These are phyloP conservation scores for Chiridota heheva DNA, from an alignment of 35 echinoderm and acorn worm species.

Conservation along the genomic window DNA sequence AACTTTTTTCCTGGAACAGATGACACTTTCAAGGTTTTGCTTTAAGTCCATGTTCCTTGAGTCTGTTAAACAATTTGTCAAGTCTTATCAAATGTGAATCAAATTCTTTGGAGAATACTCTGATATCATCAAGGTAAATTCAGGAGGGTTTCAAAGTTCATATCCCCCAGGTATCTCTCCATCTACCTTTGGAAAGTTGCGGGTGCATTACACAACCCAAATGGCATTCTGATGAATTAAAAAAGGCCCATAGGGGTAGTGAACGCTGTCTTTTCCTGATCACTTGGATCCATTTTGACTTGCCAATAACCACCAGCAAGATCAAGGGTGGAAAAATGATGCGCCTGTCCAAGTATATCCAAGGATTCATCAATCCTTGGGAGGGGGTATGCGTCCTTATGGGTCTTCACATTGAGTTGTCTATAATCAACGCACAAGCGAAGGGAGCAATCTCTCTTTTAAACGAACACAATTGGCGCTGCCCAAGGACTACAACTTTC, in stretches of 20 bases:
- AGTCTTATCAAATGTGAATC: conserved; percentile 14
- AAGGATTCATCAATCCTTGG: background rate
- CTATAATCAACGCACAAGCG: conserved; percentile 57
- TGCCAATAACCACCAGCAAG: conserved; percentile 7
- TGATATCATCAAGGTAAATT: conserved; percentile 65
- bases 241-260: conserved; percentile 48
- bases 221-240: conserved; percentile 52
- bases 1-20: conserved; percentile 17
- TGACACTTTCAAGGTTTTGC: conserved; percentile 46
- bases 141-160: conserved; percentile 33
- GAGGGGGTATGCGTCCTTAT: background rate
- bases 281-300: conserved; percentile 23
- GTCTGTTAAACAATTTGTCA: background rate
- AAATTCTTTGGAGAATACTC: conserved; percentile 53
- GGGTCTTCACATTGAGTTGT: conserved; percentile 19
- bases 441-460: conserved; percentile 52
- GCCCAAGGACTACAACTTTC: conserved; percentile 54
- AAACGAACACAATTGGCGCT: conserved; percentile 56
- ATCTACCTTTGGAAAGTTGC: conserved; percentile 71
- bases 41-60: conserved; percentile 28
- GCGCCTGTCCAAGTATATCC: background rate
- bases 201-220: conserved; percentile 68
- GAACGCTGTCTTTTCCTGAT: conserved; percentile 67
- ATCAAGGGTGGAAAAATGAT: background rate
- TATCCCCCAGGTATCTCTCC: conserved; percentile 63